Percentiles rank a stretch among this genome's conserved stretches.
Evolutionary conservation across 2,888 invertebrate genomes (phyloP).

Genomic region (Tolmerus cingulatus): DNA sequence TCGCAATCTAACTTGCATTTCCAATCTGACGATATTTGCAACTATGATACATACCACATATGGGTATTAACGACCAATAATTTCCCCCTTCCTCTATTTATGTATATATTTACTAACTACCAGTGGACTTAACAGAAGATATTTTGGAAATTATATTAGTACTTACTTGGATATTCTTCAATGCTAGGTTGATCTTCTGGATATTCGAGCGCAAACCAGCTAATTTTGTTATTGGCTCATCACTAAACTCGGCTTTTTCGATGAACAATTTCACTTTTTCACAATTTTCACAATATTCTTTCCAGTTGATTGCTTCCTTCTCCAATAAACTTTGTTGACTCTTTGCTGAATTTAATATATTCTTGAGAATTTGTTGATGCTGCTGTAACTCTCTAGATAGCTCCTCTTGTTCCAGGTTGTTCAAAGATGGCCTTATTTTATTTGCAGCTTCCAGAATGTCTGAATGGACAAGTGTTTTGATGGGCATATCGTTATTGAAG

Average conservation of each 20-base stretch:
- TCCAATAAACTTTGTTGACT: constrained; percentile 81
- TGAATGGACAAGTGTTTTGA: constrained; percentile 81
- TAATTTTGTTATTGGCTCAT: constrained; percentile 80
- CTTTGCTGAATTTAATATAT: constrained; percentile 83
- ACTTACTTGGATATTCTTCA: constrained; percentile 76
- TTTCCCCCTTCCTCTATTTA: not conserved
- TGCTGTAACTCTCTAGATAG: constrained; percentile 82
- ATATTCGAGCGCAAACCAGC: constrained; percentile 84
- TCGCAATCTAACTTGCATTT: too few species aligned
- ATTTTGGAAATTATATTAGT: not conserved
- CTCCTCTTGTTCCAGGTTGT: constrained; percentile 82
- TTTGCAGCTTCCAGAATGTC: constrained; percentile 85
- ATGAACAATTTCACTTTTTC: constrained; percentile 81
- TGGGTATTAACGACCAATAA: not conserved
- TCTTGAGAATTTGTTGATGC: constrained; percentile 81
- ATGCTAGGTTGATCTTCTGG: constrained; percentile 80
- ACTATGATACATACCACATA: too few species aligned
- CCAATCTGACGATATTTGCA: too few species aligned
- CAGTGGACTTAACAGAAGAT: not conserved
- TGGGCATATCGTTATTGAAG: constrained; percentile 80
- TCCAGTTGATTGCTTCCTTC: constrained; percentile 85
- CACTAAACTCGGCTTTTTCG: constrained; percentile 77
- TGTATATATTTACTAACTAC: not conserved
- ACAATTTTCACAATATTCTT: constrained; percentile 79
- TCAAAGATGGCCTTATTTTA: constrained; percentile 87